Base-by-base conservation (phyloP, 2,797 vertebrate species). In the Delichon dasypus region DNA sequence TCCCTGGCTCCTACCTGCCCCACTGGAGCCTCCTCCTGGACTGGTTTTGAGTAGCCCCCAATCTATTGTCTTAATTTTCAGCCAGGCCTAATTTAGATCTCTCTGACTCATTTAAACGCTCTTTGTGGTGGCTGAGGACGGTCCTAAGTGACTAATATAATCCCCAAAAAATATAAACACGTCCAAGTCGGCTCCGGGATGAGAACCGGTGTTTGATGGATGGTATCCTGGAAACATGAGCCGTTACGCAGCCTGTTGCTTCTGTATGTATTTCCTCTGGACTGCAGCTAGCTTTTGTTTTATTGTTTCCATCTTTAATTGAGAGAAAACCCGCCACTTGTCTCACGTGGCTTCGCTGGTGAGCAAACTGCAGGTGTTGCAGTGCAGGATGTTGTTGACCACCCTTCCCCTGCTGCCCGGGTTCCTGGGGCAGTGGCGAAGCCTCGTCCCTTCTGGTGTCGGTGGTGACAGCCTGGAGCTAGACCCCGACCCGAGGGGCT, bases 1-100 rank as follows among this genome's bases (percentile, higher is more conserved):
- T 38, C 44, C 25, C 51, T 26, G n/a, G 47, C 38, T 85, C 34
- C 70, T 14, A 6, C 23, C 18, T 29, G 57, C 27, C 70, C 47
- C 23, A 1, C 53, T 4, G 50, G 17, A 89, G 58, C 71, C 45
- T 78, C 47, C 15, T 71, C 54, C 40, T 2, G 27, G 48, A 7
- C 45, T 64, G 67, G 4, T 25, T 68, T 58, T 64, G 15, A 82
- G n/a, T n/a, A 27, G 19, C n/a, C 48, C 11, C 0, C 1, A 8
- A 26, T 65, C 15, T 20, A 13, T 40, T 71, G 47, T 62, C 26
- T 75, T 62, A 7, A 4, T 58, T 93, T 90, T 54, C 73, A 88
- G 54, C 5, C 61, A 72, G 40, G 47, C n/a, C 70, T 91, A 47
- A 81, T 91, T 78, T 80, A 96, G 89, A 89, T 96, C 50, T 74